These are phyloP conservation scores for Drosophila lowei DNA, from an alignment of 1,140 invertebrate genomes.

Conservation along the genomic window DNA sequence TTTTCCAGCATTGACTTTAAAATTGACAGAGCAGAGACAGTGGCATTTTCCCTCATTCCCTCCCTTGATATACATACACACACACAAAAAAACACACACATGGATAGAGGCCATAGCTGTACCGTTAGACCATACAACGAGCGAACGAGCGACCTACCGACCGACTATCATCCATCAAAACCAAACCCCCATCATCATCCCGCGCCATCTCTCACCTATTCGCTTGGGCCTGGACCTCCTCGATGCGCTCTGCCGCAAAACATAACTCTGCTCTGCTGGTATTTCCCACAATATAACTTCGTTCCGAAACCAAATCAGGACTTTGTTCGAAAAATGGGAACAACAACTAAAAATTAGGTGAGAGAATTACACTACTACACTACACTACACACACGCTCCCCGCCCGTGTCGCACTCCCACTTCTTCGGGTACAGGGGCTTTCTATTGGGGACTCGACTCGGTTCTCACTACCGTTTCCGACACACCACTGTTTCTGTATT, in stretches of 20 bases:
- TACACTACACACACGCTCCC: slow-evolving; percentile 14
- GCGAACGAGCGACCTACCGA: too few relatives aligned
- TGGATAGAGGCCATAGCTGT: not conserved
- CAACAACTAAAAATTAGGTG: too few relatives aligned
- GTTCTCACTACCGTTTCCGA: too few relatives aligned
- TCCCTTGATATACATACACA: slow-evolving; percentile 12
- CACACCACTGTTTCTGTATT: slow-evolving; percentile 5
- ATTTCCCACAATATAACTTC: not conserved
- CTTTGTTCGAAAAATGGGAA: too few relatives aligned
- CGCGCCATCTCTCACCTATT: slow-evolving; percentile 59
- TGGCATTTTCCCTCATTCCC: slow-evolving; percentile 9
- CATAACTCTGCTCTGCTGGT: slow-evolving; percentile 37
- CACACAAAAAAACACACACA: slow-evolving; percentile 3
- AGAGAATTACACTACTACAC: not conserved
- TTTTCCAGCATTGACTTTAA: slow-evolving; percentile 52
- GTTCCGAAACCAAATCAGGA: too few relatives aligned
- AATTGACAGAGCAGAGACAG: slow-evolving; percentile 19
- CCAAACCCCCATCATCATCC: not conserved
- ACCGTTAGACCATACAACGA: not conserved
- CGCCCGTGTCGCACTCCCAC: too few relatives aligned
- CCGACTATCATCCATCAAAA: not conserved
- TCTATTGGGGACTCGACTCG: too few relatives aligned
- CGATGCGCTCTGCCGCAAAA: slow-evolving; percentile 60
- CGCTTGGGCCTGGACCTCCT: slow-evolving; percentile 43
- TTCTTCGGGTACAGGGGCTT: too few relatives aligned